Base-by-base conservation (phyloP, 2,888 invertebrate genomes). In the Eupithecia subfuscata region DNA sequence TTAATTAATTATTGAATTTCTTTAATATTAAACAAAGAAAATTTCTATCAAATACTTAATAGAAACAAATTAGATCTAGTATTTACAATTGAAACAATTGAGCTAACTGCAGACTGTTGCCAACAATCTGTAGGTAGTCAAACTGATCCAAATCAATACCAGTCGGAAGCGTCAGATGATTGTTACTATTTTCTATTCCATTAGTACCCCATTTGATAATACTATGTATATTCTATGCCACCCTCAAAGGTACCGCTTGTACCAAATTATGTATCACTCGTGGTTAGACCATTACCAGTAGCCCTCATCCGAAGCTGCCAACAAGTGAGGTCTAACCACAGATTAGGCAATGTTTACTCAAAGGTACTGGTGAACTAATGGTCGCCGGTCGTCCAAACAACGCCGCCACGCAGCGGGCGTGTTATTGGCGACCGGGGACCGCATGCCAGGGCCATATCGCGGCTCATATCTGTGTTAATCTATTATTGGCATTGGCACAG, bases 351-450 rank as follows among this genome's bases (percentile, higher is more conserved):
- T 56, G 56, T 56, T 56, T 14, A 25, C 12, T 11, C 25, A 25
- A 9, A 60, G 60, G 56, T 9, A n/a, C 9, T n/a, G n/a, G 12
- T 22, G 12, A 25, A 60, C 12, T 60, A 60, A 25, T 60, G 60
- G 60, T 6, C 12, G 22, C n/a, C 60, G 60, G 60, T 6, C 12
- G 22, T 52, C 60, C 12, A 14, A 56, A 60, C 25, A 56, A 60
- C 22, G 9, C 9, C 52, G 22, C 25, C 60, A 5, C 22, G 60
- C 60, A 60, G 60, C 60, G 60, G 25, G 25, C 60, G 60, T 60
- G 60, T 60, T 60, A 60, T 60, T 60, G 25, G 60, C 60, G 25
- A 22, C n/a, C 52, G n/a, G n/a, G n/a, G n/a, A 22, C 60, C 60
- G 22, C 60, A 22, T 60, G 60, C 12, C 25, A 5, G 25, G 60